These are phyloP conservation scores for Calephelis virginiensis DNA, from an alignment of 1,140 invertebrate genomes.

Conservation along the genomic window DNA sequence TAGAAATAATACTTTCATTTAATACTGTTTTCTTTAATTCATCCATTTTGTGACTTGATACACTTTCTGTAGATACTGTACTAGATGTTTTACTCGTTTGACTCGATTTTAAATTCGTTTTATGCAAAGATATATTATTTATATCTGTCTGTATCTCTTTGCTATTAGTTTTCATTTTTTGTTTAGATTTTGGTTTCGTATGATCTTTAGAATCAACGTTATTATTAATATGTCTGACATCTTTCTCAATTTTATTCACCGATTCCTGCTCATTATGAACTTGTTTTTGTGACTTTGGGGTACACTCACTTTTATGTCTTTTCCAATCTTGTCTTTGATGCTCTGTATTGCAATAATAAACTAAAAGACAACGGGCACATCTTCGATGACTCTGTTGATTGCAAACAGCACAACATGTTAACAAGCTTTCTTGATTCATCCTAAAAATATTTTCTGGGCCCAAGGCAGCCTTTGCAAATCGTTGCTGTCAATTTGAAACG, in stretches of 20 bases:
- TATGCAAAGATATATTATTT: neutral
- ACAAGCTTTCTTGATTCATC: constrained; percentile 72
- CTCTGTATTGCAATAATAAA: constrained; percentile 88
- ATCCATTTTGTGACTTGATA: constrained; percentile 32
- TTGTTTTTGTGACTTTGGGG: constrained; percentile 62
- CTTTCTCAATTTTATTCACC: constrained; percentile 31
- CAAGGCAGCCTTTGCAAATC: constrained; percentile 45
- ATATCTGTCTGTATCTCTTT: neutral
- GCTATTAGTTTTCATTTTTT: neutral
- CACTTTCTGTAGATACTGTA: neutral
- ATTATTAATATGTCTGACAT: constrained; percentile 21
- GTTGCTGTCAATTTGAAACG: constrained; percentile 30
- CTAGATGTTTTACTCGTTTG: neutral
- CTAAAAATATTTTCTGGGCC: constrained; percentile 76
- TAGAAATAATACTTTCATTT: constrained; percentile 63
- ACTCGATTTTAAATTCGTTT: neutral
- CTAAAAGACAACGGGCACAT: constrained; percentile 85
- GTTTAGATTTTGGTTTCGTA: neutral
- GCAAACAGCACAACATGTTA: constrained; percentile 84
- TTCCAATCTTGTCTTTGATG: constrained; percentile 89
- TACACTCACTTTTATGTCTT: constrained; percentile 82
- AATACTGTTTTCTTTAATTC: constrained; percentile 35
- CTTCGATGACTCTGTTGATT: constrained; percentile 83
- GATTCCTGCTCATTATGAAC: constrained; percentile 41
- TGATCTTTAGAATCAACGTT: neutral